phyloP scores from a whole-genome alignment of 2,888 invertebrate species.

The Athalia rosae region DNA sequence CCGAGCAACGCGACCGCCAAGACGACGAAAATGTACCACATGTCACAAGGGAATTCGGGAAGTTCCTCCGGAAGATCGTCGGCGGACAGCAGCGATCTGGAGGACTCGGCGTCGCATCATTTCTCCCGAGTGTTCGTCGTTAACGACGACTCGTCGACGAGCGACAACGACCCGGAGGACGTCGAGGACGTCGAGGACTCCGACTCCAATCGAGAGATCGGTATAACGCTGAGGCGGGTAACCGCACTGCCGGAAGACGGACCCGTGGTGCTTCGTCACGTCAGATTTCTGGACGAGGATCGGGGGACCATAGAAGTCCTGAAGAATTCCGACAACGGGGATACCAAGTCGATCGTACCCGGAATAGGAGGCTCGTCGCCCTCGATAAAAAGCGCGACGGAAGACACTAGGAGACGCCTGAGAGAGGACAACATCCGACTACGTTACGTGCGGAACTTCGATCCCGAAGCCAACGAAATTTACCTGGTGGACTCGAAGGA shows the following conservation, averaged over 20 bases:
- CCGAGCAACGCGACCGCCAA: conserved; percentile 50
- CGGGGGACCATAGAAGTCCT: background rate
- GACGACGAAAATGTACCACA: conserved; percentile 61
- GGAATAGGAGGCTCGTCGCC: no score
- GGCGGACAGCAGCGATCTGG: conserved; percentile 70
- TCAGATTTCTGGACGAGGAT: conserved; percentile 64
- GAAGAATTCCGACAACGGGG: conserved; percentile 12
- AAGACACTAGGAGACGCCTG: background rate
- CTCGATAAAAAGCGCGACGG: background rate
- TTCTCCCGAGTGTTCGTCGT: conserved; percentile 73
- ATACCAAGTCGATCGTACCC: background rate
- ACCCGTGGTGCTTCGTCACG: conserved; percentile 64
- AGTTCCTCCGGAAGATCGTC: conserved; percentile 71
- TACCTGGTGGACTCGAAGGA: conserved; percentile 69
- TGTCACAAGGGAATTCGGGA: conserved; percentile 65
- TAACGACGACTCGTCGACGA: conserved; percentile 69
- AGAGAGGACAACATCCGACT: conserved; percentile 15
- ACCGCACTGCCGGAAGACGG: conserved; percentile 62
- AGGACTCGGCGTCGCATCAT: conserved; percentile 68
- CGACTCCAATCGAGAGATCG: conserved; percentile 63
- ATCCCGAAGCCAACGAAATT: conserved; percentile 63
- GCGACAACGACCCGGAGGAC: conserved; percentile 69
- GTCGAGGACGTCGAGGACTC: conserved; percentile 61
- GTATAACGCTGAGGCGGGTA: conserved; percentile 61
- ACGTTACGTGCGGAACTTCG: conserved; percentile 27